Base-by-base conservation (phyloP, 2,113 vertebrate species). In the Noctilio leporinus region DNA sequence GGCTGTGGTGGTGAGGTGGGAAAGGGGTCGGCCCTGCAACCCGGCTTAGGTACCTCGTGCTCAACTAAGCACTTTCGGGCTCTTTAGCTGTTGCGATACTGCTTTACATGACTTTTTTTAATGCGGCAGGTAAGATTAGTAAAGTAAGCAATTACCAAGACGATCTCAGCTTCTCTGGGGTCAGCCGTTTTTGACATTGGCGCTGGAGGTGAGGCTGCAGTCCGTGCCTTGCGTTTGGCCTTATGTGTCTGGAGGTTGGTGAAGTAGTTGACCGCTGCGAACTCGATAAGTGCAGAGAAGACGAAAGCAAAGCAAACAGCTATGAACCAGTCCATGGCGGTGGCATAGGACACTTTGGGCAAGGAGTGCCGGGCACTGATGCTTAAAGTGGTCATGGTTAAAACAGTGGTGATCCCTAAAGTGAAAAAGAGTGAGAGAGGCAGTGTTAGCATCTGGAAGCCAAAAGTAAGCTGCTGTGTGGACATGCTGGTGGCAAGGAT, bases 281-380 rank as follows among this genome's bases (percentile, higher is more conserved):
- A 99, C 97, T 99, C 99, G 87, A 99, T 99, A n/a, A 99, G 99
- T 51, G 99, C 99, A 0, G 99, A 99, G 98, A 99, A 99, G 97
- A 99, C 99, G 19, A 99, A 99, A 94, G 99, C 99, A 93, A 99
- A 99, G 98, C 99, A 99, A 64, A 99, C 99, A 0, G 99, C 99
- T 43, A 99, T 99, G 98, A 99, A 99, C 99, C 99, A 99, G 76
- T 99, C 99, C 99, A 99, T 99, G 97, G 99, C 99, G 0, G 99
- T 99, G 35, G 99, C 99, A 2, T 99, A 99, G 14, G 99, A 99
- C 87, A 99, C 99, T 97, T 99, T 99, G 22, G 99, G 99, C 67
- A 99, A 98, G 7, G 99, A 99, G 96, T 99, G 99, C 49, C 99
- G 98, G 28, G 99, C 99, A 0, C 99, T 99, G 98, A 99, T 99